Evolutionary conservation across 92 coral and sea anemone species (phyloP).

Genomic region (Phenganax subtilis): DNA sequence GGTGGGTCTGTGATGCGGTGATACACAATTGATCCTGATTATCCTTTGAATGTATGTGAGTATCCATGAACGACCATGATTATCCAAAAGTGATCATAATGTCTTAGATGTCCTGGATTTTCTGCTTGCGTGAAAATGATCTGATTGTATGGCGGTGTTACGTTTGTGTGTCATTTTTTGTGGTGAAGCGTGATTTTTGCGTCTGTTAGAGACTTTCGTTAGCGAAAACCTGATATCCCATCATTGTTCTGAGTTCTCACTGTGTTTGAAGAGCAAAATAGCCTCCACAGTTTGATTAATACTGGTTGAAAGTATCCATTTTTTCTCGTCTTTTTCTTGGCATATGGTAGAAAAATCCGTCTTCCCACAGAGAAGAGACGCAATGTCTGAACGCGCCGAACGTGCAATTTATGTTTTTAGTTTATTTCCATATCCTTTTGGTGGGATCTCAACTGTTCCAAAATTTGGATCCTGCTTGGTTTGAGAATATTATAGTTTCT

Average conservation of each 20-base stretch:
- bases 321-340: background rate
- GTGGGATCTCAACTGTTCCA: conserved; percentile 22
- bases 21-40: conserved; percentile 20
- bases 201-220: background rate
- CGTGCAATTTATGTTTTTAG: background rate
- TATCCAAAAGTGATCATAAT: background rate
- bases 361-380: conserved; percentile 12
- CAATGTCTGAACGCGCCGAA: conserved; percentile 1
- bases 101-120: conserved; percentile 5
- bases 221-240: background rate
- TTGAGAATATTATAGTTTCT: background rate
- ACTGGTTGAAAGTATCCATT: too few relatives aligned
- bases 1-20: conserved; percentile 41
- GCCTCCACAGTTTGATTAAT: too few relatives aligned
- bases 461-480: background rate
- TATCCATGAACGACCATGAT: conserved; percentile 15
- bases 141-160: conserved; percentile 19
- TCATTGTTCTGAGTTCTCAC: background rate
- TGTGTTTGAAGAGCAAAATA: too few relatives aligned
- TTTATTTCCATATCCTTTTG: background rate
- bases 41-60: conserved; percentile 18
- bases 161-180: conserved; percentile 17
- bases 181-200: conserved; percentile 13
- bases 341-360: background rate
- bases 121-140: background rate